Conservation (phyloP, 2,797 vertebrate species). For the Acrossocheilus wenchowensis region DNA sequence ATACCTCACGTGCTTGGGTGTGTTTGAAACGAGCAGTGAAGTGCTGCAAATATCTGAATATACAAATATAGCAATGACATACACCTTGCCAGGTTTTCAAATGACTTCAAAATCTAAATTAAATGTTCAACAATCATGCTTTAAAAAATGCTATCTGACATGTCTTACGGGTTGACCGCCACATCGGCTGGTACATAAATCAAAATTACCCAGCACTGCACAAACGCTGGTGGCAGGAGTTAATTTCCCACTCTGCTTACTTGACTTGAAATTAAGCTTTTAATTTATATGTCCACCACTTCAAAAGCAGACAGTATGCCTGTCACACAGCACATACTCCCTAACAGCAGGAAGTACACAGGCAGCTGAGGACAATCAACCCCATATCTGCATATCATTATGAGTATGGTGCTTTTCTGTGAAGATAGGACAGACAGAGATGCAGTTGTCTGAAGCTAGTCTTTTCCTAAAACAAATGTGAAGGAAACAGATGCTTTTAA, state of each 20-base stretch:
- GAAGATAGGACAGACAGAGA: slow-evolving; percentile 4
- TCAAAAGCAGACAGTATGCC: slow-evolving; percentile 20
- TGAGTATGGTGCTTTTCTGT: neutral
- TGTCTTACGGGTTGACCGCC: neutral
- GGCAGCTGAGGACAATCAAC: slow-evolving; percentile 47
- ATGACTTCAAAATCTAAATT: neutral
- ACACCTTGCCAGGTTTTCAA: neutral
- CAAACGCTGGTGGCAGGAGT: neutral
- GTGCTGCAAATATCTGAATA: neutral
- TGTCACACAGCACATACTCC: slow-evolving; percentile 24
- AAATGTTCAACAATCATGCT: neutral
- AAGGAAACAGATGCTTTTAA: slow-evolving; percentile 29
- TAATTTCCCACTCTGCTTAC: neutral
- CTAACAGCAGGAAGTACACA: slow-evolving; percentile 31
- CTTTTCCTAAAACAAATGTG: slow-evolving; percentile 17
- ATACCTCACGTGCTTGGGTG: neutral
- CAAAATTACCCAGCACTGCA: neutral
- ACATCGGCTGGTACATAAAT: neutral
- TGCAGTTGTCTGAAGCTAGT: slow-evolving; percentile 13
- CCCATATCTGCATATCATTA: slow-evolving; percentile 44
- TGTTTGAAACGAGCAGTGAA: neutral
- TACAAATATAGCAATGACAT: too few species aligned
- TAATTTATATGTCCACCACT: neutral
- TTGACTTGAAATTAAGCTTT: slow-evolving; percentile 1
- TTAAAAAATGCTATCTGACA: neutral